A percentile compares a stretch with the other conserved stretches of the same genome.
phyloP scores from a whole-genome alignment of 2,797 vertebrate species.

The Artibeus lituratus region DNA sequence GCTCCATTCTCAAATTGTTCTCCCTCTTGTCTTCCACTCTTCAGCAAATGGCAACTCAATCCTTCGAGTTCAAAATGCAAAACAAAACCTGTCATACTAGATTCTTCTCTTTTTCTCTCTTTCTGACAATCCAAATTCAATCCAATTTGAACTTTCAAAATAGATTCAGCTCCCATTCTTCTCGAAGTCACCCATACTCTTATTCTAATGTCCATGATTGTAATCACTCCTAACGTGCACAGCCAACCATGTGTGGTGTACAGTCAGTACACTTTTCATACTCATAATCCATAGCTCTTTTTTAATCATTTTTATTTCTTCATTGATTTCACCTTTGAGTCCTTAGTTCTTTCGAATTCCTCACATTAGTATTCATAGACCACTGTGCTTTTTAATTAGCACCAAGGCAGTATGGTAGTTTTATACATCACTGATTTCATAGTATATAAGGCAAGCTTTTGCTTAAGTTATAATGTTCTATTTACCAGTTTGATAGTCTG shows the following conservation, averaged over 20 bases:
- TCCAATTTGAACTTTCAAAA: background rate
- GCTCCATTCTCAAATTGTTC: background rate
- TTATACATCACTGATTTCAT: background rate
- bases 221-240: background rate
- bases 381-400: conserved; percentile 39
- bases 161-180: background rate
- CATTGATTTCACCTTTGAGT: background rate
- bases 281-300: background rate
- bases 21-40: background rate
- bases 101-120: background rate
- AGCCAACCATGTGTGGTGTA: background rate
- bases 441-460: background rate
- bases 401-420: background rate
- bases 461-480: background rate
- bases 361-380: conserved; percentile 24
- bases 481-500: background rate
- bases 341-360: background rate
- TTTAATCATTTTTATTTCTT: background rate
- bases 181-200: background rate
- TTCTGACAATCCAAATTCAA: background rate
- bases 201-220: background rate
- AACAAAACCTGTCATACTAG: background rate
- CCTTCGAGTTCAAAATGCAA: background rate
- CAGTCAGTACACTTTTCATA: background rate
- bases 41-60: background rate